These are phyloP conservation scores for Epinephelus coioides DNA, from an alignment of 2,797 vertebrate species.

Conservation along the genomic window DNA sequence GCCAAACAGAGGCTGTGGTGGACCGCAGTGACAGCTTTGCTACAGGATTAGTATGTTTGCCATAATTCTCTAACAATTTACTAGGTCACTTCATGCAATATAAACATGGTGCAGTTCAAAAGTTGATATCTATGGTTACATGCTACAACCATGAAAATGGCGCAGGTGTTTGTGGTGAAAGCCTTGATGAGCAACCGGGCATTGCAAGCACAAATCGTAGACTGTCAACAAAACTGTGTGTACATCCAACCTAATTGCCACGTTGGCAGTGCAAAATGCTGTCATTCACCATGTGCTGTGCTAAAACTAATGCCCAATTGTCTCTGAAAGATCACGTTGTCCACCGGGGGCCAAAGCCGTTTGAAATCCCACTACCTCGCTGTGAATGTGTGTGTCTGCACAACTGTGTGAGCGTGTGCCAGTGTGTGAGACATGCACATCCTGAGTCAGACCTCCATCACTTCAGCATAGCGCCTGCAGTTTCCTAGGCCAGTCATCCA, in stretches of 20 bases:
- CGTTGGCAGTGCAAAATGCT: not conserved
- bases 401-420: slow-evolving; percentile 1
- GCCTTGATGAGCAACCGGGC: slow-evolving; percentile 20
- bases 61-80: slow-evolving; percentile 3
- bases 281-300: slow-evolving; percentile 14
- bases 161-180: slow-evolving; percentile 2
- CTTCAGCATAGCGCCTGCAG: slow-evolving; percentile 42
- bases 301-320: slow-evolving; percentile 17
- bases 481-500: slow-evolving; percentile 65
- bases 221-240: slow-evolving; percentile 12
- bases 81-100: slow-evolving; percentile 7
- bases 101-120: not conserved
- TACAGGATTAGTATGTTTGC: slow-evolving; percentile 30
- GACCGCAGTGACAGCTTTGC: slow-evolving; percentile 31
- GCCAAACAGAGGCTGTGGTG: slow-evolving; percentile 34
- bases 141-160: slow-evolving; percentile 14
- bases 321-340: slow-evolving; percentile 33
- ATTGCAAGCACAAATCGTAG: slow-evolving; percentile 12
- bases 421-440: slow-evolving; percentile 14
- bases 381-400: no score
- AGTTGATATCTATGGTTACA: not conserved
- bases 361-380: slow-evolving; percentile 10
- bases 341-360: not conserved
- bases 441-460: slow-evolving; percentile 49
- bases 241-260: slow-evolving; percentile 22